Evolutionary conservation across 2,888 invertebrate genomes (phyloP).

Genomic region (Agapostemon virescens): DNA sequence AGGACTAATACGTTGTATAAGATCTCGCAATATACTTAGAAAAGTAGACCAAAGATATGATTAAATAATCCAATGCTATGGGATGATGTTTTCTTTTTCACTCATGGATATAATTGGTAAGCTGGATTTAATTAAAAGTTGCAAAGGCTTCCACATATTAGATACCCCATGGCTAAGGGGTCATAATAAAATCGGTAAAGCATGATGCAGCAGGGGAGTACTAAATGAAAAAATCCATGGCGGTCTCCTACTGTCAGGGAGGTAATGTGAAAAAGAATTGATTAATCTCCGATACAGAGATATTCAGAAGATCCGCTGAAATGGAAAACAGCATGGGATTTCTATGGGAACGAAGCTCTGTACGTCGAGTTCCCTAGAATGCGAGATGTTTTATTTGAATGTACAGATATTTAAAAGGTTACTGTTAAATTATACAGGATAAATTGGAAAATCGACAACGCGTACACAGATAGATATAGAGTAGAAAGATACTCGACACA

Average conservation of each 20-base stretch:
- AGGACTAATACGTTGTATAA: neutral
- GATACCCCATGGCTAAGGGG: slow-evolving; percentile 35
- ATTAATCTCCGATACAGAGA: slow-evolving; percentile 12
- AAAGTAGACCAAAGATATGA: neutral
- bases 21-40: neutral
- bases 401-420: neutral
- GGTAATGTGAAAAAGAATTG: slow-evolving; percentile 8
- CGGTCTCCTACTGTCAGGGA: slow-evolving; percentile 9
- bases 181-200: slow-evolving; percentile 55
- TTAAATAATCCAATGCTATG: neutral
- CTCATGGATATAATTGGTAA: slow-evolving; percentile 69
- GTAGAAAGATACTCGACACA: neutral
- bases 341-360: neutral
- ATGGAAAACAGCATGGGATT: neutral
- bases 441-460: neutral
- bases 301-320: neutral
- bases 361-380: neutral
- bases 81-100: slow-evolving; percentile 43
- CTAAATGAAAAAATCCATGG: slow-evolving; percentile 37
- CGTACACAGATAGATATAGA: neutral
- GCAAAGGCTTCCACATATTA: slow-evolving; percentile 60
- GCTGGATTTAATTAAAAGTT: slow-evolving; percentile 75
- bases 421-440: neutral
- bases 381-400: neutral
- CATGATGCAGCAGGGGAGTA: slow-evolving; percentile 51